These are phyloP conservation scores for Cataglyphis albicans DNA, from an alignment of 2,888 invertebrate genomes.

Conservation along the genomic window DNA sequence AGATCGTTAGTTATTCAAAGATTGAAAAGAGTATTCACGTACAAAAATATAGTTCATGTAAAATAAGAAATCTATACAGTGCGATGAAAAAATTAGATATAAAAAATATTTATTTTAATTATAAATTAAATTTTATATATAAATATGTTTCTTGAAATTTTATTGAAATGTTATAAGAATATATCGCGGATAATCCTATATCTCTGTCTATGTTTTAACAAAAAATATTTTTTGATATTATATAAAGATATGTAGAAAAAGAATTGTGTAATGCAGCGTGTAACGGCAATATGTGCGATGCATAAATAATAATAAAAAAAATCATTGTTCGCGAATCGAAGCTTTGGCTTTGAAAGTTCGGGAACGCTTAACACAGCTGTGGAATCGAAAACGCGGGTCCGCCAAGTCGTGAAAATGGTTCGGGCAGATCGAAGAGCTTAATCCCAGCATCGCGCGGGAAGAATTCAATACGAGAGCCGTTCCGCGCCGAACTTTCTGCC, in stretches of 20 bases:
- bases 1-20: conserved; percentile 12
- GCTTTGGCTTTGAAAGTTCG: conserved; percentile 44
- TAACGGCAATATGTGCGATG: neutral
- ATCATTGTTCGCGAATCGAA: conserved; percentile 11
- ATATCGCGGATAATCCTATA: neutral
- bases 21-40: neutral
- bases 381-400: conserved; percentile 75
- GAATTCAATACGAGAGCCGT: conserved; percentile 73
- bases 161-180: neutral
- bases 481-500: conserved; percentile 44
- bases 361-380: conserved; percentile 61
- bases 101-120: too few species aligned
- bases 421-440: conserved; percentile 76
- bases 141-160: neutral
- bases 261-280: neutral
- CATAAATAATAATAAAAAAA: neutral
- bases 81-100: neutral
- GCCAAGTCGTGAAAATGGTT: conserved; percentile 66
- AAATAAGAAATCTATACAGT: conserved; percentile 5
- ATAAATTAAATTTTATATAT: neutral
- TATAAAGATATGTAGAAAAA: neutral
- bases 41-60: neutral
- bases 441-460: conserved; percentile 75
- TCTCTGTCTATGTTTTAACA: neutral
- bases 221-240: conserved; percentile 21